phyloP scores from a whole-genome alignment of 2,113 vertebrate genomes.

The Brevimyrus niger region DNA sequence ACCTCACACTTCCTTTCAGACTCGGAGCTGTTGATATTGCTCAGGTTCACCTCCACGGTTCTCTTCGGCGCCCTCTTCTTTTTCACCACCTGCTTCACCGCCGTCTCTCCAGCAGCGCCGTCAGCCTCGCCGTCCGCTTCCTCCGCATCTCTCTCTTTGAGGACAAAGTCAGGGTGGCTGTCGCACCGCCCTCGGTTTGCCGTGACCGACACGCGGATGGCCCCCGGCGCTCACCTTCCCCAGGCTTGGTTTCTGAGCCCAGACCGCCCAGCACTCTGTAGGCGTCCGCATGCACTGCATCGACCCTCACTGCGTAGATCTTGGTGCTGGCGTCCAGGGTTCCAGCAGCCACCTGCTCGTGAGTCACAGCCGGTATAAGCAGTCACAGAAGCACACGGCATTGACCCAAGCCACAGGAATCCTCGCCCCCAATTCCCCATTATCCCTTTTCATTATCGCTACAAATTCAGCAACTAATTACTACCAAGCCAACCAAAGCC shows the following conservation, averaged over 20 bases:
- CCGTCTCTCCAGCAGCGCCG: slow-evolving; percentile 29
- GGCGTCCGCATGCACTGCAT: slow-evolving; percentile 78
- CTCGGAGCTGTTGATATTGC: slow-evolving; percentile 72
- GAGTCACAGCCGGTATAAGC: not conserved
- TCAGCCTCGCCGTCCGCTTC: slow-evolving; percentile 26
- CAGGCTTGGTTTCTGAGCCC: slow-evolving; percentile 63
- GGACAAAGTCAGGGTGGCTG: not conserved
- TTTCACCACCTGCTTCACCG: slow-evolving; percentile 52
- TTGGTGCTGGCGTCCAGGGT: slow-evolving; percentile 91
- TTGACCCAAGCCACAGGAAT: not conserved
- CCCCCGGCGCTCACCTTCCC: slow-evolving; percentile 31
- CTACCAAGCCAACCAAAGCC: not conserved
- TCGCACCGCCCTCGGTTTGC: not conserved
- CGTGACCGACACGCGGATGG: not conserved
- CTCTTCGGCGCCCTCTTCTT: slow-evolving; percentile 67
- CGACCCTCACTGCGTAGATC: slow-evolving; percentile 87
- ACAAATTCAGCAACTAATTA: not conserved
- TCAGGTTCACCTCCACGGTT: slow-evolving; percentile 81
- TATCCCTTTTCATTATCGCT: not conserved
- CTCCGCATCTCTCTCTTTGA: slow-evolving; percentile 33
- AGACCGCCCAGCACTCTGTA: slow-evolving; percentile 82
- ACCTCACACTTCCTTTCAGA: slow-evolving; percentile 71
- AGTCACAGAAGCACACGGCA: not conserved
- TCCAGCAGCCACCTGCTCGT: slow-evolving; percentile 77
- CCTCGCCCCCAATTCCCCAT: not conserved